These are phyloP conservation scores for Archivesica marissinica DNA, from an alignment of 1,140 invertebrate species.

Conservation along the genomic window DNA sequence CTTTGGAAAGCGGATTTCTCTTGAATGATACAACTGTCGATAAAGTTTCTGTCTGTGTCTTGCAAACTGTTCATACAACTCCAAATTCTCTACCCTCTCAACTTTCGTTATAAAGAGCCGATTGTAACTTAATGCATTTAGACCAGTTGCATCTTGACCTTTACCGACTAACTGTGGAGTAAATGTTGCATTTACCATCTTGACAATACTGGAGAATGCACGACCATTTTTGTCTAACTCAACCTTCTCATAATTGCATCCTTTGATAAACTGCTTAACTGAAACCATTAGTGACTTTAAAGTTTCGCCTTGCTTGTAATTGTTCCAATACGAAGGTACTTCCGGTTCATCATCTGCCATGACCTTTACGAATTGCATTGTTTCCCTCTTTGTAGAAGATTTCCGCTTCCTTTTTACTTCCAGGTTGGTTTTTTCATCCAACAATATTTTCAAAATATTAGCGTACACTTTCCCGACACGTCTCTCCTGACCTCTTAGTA, in stretches of 20 bases:
- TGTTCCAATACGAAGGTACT: constrained; percentile 40
- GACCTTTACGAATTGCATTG: background rate
- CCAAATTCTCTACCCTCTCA: constrained; percentile 47
- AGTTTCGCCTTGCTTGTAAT: constrained; percentile 13
- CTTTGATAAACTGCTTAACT: background rate
- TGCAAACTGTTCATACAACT: constrained; percentile 22
- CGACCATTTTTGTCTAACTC: background rate
- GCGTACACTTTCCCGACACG: background rate
- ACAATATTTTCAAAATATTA: background rate
- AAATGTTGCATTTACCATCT: constrained; percentile 31
- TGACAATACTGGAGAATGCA: background rate
- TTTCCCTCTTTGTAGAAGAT: background rate
- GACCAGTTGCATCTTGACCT: constrained; percentile 38
- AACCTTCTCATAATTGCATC: background rate
- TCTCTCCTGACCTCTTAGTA: background rate
- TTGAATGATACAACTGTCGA: background rate
- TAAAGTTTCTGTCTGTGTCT: constrained; percentile 16
- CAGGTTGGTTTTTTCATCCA: background rate
- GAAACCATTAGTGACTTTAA: background rate
- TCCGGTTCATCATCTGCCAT: constrained; percentile 15
- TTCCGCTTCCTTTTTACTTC: background rate
- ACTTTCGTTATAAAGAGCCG: constrained; percentile 27
- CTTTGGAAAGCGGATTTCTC: background rate
- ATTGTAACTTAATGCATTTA: background rate
- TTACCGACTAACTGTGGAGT: background rate